Evolutionary conservation across 2,888 invertebrate genomes (phyloP).

Genomic region (Ypsolopha sequella): DNA sequence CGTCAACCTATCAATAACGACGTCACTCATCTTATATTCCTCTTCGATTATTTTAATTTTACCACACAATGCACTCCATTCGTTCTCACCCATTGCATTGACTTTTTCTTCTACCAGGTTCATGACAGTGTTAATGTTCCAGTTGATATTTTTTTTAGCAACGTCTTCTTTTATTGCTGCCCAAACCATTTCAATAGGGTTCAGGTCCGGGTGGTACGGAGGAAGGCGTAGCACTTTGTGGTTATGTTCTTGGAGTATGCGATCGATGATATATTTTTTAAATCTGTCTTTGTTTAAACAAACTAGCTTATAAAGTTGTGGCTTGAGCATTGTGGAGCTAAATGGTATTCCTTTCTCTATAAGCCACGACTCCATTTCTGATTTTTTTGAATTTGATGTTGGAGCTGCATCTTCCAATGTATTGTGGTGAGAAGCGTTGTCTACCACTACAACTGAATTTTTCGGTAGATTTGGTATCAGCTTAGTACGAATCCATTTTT

Average conservation of each 20-base stretch:
- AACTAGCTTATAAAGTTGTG: conserved; percentile 5
- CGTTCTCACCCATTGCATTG: too few relatives aligned
- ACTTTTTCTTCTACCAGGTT: too few relatives aligned
- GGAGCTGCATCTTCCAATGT: not conserved
- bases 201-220: conserved; percentile 4
- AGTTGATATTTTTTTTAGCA: not conserved
- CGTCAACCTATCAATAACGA: not conserved
- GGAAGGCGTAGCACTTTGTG: conserved; percentile 1
- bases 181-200: conserved; percentile 5
- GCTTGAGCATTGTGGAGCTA: conserved; percentile 1
- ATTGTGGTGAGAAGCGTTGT: conserved; percentile 11
- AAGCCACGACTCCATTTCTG: conserved; percentile 2
- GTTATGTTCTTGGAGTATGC: not conserved
- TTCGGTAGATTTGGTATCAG: conserved; percentile 17
- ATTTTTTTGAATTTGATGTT: conserved; percentile 1
- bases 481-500: conserved; percentile 17
- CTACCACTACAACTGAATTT: conserved; percentile 7
- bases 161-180: conserved; percentile 3
- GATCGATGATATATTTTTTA: conserved; percentile 3
- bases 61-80: conserved; percentile 10
- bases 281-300: conserved; percentile 1
- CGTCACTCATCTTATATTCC: not conserved
- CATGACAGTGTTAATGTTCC: conserved; percentile 1
- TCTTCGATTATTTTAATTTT: conserved; percentile 10
- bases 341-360: not conserved